Conservation (phyloP, 1,140 invertebrate genomes). For the Solenopsis invicta region DNA sequence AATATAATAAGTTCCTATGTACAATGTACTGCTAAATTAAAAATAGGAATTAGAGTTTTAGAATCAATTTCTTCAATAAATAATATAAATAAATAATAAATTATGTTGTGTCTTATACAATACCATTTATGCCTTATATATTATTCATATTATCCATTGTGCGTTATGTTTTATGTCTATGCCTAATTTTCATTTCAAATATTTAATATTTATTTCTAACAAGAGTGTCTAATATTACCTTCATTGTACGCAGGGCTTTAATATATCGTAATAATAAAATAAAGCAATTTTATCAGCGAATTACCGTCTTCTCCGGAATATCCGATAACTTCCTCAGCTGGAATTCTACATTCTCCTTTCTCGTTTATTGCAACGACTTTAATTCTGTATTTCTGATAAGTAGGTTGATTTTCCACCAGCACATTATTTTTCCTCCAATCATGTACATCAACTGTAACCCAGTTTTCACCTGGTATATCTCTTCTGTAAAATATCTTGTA, state of each 20-base stretch:
- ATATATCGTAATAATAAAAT: conserved; percentile 13
- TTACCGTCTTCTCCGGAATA: conserved; percentile 98
- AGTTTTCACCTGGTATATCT: conserved; percentile 92
- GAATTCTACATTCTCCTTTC: conserved; percentile 94
- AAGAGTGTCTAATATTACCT: too few relatives aligned
- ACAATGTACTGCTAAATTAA: too few relatives aligned
- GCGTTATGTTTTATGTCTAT: too few relatives aligned
- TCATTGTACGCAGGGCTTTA: neutral
- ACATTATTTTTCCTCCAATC: conserved; percentile 92
- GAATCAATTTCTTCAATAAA: too few relatives aligned
- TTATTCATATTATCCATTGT: too few relatives aligned
- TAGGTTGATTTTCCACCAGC: conserved; percentile 94
- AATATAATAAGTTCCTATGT: neutral
- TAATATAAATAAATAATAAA: too few relatives aligned
- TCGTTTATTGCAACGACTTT: conserved; percentile 97
- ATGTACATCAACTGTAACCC: conserved; percentile 90
- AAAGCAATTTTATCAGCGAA: neutral
- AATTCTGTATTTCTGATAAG: conserved; percentile 96
- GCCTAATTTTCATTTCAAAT: too few relatives aligned
- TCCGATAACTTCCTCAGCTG: conserved; percentile 94
- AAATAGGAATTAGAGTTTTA: too few relatives aligned
- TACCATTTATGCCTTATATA: too few relatives aligned
- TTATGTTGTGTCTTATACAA: too few relatives aligned
- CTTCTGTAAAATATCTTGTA: conserved; percentile 96
- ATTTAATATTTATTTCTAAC: too few relatives aligned